Evolutionary conservation across 2,113 vertebrate species (phyloP), one percentile per base, ranked within the genome.

Genomic region (Semicossyphus pulcher): DNA sequence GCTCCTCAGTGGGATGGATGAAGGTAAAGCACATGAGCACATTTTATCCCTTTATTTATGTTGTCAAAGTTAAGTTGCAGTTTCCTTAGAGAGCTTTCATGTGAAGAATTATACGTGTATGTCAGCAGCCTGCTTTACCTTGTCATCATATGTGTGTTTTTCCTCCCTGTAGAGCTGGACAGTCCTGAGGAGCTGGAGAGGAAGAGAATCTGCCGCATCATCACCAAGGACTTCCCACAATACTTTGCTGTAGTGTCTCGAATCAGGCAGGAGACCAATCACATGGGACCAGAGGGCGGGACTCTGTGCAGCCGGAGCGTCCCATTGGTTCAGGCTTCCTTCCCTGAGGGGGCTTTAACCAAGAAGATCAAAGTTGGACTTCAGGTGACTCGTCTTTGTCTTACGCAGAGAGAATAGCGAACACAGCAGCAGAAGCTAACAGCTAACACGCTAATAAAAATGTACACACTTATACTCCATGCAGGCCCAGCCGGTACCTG

Each of bases 181-280:
- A 97, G 94, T 31, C 2, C 83, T 1, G 95, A 96, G 23, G 97
- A 99, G 53, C 91, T 99, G 20, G 97, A 98, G 86, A 97, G 92
- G 86, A 99, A 99, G 83, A 95, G 97, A 2, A 97, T 99, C 92
- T 99, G 98, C 86, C 93, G 98, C 65, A 97, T 99, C 4, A 87
- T 99, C 86, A 98, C 97, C 0, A 99, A 97, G 90, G 98, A 99
- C 67, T 99, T 99, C 80, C 98, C 98, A 1, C 98, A 99, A 90
- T 99, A 99, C 83, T 99, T 99, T 18, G 98, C 97, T 0, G 97
- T 99, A 10, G 97, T 99, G 68, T 99, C 98, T 0, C 93, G 98
- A 10, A 98, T 99, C 86, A 96, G 97, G 76, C 98, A 99, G 88
- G 97, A 99, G 88, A 98, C 96, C 62, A 97, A 97, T 88, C 97